Evolutionary conservation across 2,113 vertebrate species (phyloP).

Genomic region (Callorhinus ursinus): DNA sequence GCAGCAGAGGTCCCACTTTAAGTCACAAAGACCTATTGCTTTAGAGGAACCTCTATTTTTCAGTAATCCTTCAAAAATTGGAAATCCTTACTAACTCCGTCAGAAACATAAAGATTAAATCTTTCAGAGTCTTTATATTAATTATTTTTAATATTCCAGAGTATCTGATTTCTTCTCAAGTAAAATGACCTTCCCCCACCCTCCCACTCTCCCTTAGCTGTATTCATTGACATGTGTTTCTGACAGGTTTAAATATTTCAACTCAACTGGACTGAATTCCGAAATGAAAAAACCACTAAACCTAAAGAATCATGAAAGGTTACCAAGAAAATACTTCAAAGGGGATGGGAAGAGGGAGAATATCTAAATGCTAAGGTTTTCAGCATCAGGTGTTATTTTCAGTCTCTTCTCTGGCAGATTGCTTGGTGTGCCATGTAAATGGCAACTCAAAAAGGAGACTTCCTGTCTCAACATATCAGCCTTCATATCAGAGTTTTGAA

Average conservation of each 20-base stretch:
- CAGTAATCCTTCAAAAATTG: not conserved
- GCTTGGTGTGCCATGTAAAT: not conserved
- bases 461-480: not conserved
- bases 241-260: slow-evolving; percentile 45
- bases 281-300: not conserved
- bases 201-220: not conserved
- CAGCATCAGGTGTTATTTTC: not conserved
- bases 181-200: not conserved
- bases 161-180: not conserved
- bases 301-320: slow-evolving; percentile 45
- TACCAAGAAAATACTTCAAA: slow-evolving; percentile 21
- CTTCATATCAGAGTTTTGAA: not conserved
- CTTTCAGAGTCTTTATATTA: not conserved
- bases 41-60: not conserved
- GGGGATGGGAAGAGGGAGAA: not conserved
- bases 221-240: not conserved
- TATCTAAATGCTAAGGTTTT: not conserved
- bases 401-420: not conserved
- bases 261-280: not conserved
- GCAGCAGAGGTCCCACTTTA: not conserved
- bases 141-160: not conserved
- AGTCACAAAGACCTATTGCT: not conserved
- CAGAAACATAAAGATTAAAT: not conserved
- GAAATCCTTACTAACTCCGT: not conserved
- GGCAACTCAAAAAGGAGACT: not conserved